Evolutionary conservation across 2,888 invertebrate species (phyloP).

Genomic region (Brachypalpus laphriformis): DNA sequence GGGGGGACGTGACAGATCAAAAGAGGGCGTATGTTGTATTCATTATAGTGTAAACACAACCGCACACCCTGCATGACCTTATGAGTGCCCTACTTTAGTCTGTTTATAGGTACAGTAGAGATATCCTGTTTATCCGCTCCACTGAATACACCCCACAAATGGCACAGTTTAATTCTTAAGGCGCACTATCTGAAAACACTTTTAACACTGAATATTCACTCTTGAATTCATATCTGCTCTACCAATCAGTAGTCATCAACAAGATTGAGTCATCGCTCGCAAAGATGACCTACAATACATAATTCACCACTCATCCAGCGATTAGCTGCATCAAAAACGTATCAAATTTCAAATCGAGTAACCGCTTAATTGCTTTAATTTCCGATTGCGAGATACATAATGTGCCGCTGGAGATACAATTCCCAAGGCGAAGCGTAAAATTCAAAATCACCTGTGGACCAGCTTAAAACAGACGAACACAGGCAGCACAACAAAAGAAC

Average conservation of each 20-base stretch:
- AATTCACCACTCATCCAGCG: slow-evolving; percentile 11
- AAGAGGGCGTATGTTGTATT: slow-evolving; percentile 56
- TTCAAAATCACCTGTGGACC: slow-evolving; percentile 29
- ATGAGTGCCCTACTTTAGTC: slow-evolving; percentile 48
- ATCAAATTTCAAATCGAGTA: slow-evolving; percentile 66
- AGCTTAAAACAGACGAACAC: not conserved
- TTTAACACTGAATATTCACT: slow-evolving; percentile 6
- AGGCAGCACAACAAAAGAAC: not conserved
- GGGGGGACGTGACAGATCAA: not conserved
- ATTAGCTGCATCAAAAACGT: slow-evolving; percentile 35
- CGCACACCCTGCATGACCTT: slow-evolving; percentile 42
- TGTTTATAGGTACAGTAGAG: slow-evolving; percentile 31
- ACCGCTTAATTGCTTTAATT: slow-evolving; percentile 61
- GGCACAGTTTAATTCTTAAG: not conserved
- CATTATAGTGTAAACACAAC: slow-evolving; percentile 32
- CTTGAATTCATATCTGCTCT: slow-evolving; percentile 6
- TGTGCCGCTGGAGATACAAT: slow-evolving; percentile 3
- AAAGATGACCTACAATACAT: slow-evolving; percentile 48
- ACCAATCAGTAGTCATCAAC: slow-evolving; percentile 59
- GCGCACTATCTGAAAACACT: not conserved
- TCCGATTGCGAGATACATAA: slow-evolving; percentile 9
- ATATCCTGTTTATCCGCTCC: slow-evolving; percentile 31
- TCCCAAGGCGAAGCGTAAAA: slow-evolving; percentile 21
- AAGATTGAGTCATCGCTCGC: slow-evolving; percentile 60
- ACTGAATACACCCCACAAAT: not conserved